phyloP scores from a whole-genome alignment of 1,140 invertebrate species.

The Hydropsyche tenuis region DNA sequence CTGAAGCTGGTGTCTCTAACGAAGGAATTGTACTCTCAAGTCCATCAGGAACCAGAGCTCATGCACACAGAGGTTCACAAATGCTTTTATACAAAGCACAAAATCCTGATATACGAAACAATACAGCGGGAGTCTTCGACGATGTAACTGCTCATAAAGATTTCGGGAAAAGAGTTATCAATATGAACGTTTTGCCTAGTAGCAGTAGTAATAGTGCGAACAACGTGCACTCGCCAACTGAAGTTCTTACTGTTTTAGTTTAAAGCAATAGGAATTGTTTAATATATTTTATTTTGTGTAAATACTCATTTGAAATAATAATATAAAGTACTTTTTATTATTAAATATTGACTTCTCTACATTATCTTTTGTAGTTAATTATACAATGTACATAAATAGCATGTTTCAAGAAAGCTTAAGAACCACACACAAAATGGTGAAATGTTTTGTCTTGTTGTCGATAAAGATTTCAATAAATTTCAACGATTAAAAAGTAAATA shows the following conservation, averaged over 20 bases:
- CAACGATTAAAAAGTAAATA: too few relatives aligned
- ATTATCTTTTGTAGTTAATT: neutral
- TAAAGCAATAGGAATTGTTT: constrained; percentile 49
- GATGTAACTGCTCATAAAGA: constrained; percentile 75
- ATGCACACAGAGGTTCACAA: constrained; percentile 65
- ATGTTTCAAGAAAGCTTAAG: neutral
- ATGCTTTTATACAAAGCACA: constrained; percentile 75
- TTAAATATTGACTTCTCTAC: constrained; percentile 11
- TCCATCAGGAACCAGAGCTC: constrained; percentile 62
- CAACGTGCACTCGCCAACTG: constrained; percentile 53
- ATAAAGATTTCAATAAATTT: too few relatives aligned
- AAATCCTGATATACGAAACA: constrained; percentile 78
- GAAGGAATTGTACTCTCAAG: constrained; percentile 69
- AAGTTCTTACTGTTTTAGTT: constrained; percentile 60
- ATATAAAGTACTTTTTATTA: neutral
- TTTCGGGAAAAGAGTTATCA: constrained; percentile 75
- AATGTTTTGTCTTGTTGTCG: neutral
- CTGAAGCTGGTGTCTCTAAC: constrained; percentile 55
- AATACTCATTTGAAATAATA: constrained; percentile 7
- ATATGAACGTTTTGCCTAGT: constrained; percentile 47
- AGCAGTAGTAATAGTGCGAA: constrained; percentile 26
- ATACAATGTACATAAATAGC: neutral
- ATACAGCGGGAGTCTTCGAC: constrained; percentile 75
- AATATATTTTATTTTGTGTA: neutral
- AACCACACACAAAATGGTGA: neutral